A percentile compares a stretch with the other conserved stretches of the same genome.
Conservation (phyloP, 1,140 invertebrate species). For the Drosophila aff. region DNA sequence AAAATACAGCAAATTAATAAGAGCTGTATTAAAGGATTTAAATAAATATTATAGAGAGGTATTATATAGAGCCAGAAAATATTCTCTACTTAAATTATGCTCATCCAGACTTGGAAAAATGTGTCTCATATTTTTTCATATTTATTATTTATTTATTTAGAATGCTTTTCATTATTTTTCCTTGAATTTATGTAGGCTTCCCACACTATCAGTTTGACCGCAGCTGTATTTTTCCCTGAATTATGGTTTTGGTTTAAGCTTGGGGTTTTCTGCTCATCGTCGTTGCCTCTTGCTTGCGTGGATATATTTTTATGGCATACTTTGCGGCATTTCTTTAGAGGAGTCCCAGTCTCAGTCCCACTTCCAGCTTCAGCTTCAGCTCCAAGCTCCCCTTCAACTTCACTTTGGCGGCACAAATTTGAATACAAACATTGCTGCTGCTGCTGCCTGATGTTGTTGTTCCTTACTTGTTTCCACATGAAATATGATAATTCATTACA, state of each 20-base stretch:
- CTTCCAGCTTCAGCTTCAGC: conserved; percentile 1
- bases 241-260: conserved; percentile 51
- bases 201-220: conserved; percentile 12
- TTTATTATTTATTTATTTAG: conserved; percentile 3
- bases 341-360: neutral
- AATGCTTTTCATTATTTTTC: conserved; percentile 16
- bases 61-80: no score
- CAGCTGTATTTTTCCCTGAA: conserved; percentile 52
- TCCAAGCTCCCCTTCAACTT: conserved; percentile 24
- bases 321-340: conserved; percentile 76
- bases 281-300: conserved; percentile 22
- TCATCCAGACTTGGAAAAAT: neutral
- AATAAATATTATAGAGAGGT: neutral
- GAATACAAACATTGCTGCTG: conserved; percentile 64
- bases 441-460: conserved; percentile 11
- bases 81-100: neutral
- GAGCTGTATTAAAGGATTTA: neutral
- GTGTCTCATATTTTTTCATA: neutral
- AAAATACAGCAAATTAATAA: neutral
- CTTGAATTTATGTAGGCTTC: conserved; percentile 35
- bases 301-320: conserved; percentile 73
- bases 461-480: conserved; percentile 65
- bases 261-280: conserved; percentile 19
- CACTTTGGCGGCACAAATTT: conserved; percentile 56
- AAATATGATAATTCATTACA: conserved; percentile 84